phyloP scores from a whole-genome alignment of 1,140 invertebrate species.

The Lasioglossum baleicum region DNA sequence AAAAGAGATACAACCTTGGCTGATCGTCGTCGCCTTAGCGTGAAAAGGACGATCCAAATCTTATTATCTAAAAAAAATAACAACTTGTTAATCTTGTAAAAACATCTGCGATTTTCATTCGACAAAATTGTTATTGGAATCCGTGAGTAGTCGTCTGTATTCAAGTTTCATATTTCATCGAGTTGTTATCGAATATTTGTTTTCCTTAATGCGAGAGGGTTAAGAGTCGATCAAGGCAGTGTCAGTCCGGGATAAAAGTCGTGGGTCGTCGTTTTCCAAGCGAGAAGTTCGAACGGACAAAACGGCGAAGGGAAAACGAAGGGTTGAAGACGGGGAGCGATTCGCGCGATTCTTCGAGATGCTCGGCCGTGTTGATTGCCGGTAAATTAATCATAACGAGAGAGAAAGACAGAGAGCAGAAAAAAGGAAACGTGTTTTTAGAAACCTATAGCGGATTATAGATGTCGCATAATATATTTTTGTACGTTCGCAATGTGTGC shows the following conservation, averaged over 20 bases:
- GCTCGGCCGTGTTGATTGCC: slow-evolving; percentile 48
- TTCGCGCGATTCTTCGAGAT: slow-evolving; percentile 9
- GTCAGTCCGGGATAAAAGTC: neutral
- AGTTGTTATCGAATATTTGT: too few species aligned
- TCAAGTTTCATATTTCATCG: neutral
- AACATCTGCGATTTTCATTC: too few species aligned
- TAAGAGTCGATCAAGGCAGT: neutral
- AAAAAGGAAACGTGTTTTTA: slow-evolving; percentile 72
- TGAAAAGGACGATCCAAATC: too few species aligned
- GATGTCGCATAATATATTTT: slow-evolving; percentile 79
- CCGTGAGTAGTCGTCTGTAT: too few species aligned
- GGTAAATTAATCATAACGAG: slow-evolving; percentile 42
- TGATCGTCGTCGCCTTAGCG: too few species aligned
- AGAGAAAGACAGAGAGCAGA: slow-evolving; percentile 22
- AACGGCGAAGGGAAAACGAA: neutral
- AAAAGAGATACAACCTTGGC: too few species aligned
- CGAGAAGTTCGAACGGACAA: neutral
- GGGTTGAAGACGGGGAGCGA: neutral
- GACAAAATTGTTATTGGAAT: too few species aligned
- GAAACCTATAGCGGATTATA: slow-evolving; percentile 76
- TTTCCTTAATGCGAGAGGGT: too few species aligned
- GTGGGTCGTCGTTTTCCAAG: neutral
- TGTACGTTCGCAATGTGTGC: slow-evolving; percentile 77
- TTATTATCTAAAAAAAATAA: too few species aligned
- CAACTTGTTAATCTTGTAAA: too few species aligned